Percentiles rank a stretch among this genome's conserved stretches.
Evolutionary conservation across 2,797 vertebrate genomes (phyloP).

Genomic region (Hydrophis major): DNA sequence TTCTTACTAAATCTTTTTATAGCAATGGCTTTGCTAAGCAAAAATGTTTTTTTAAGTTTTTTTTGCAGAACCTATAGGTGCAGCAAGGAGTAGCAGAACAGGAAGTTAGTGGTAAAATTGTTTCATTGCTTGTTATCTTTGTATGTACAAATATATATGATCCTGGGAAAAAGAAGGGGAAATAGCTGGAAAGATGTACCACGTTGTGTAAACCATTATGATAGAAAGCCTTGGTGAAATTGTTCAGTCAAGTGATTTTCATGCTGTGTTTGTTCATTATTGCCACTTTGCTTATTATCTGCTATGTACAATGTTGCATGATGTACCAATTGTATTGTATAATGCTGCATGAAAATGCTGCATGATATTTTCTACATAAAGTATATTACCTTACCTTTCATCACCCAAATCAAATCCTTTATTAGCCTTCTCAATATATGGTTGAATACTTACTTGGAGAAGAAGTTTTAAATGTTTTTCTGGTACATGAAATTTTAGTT

Average conservation of each 20-base stretch:
- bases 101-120: constrained; percentile 47
- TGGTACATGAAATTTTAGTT: neutral
- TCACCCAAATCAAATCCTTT: neutral
- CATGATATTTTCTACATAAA: neutral
- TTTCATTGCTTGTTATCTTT: neutral
- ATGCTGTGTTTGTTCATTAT: neutral
- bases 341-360: neutral
- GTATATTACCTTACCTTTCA: neutral
- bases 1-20: neutral
- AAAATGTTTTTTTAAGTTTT: neutral
- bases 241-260: neutral
- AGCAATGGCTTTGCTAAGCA: rapidly evolving
- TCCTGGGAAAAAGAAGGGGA: neutral
- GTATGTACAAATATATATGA: neutral
- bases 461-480: neutral
- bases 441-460: neutral
- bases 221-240: neutral
- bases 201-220: neutral
- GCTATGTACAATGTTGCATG: neutral
- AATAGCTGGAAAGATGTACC: neutral
- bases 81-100: constrained; percentile 45
- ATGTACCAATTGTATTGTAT: neutral
- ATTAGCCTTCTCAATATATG: neutral
- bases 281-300: neutral
- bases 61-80: neutral